Conservation (phyloP, 2,888 invertebrate genomes). For the Netelia melanura region DNA sequence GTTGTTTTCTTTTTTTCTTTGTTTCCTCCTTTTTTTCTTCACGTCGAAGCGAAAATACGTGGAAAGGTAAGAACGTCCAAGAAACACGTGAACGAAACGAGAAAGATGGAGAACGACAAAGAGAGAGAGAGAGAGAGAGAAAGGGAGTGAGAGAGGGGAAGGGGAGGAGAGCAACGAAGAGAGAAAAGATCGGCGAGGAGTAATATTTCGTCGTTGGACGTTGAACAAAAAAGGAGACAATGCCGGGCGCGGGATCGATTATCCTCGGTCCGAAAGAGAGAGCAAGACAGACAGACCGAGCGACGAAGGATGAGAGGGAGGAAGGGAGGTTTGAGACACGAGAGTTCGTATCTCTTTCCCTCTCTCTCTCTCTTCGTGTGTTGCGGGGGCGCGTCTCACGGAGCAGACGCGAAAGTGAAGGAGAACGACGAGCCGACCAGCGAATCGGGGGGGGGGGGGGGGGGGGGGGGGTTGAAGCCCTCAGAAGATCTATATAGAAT, state of each 20-base stretch:
- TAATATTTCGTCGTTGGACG: conserved; percentile 80
- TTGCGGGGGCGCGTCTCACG: conserved; percentile 33
- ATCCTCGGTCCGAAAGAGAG: conserved; percentile 79
- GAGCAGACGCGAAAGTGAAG: conserved; percentile 40
- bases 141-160: conserved; percentile 66
- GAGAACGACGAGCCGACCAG: neutral
- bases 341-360: conserved; percentile 12
- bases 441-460: neutral
- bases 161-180: conserved; percentile 26
- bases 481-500: conserved; percentile 54
- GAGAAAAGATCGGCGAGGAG: conserved; percentile 69
- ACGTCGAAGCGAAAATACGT: conserved; percentile 24
- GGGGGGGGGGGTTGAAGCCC: neutral
- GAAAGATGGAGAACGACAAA: conserved; percentile 25
- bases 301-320: neutral
- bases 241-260: conserved; percentile 82
- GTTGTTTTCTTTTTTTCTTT: too few relatives aligned
- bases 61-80: conserved; percentile 32
- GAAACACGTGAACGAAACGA: conserved; percentile 31
- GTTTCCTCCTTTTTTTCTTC: neutral
- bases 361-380: conserved; percentile 12
- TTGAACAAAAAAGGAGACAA: conserved; percentile 83
- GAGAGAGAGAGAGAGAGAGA: conserved; percentile 69
- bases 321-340: too few relatives aligned
- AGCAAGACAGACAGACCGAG: conserved; percentile 32